These are phyloP conservation scores for Falco berigora DNA, from an alignment of 2,797 vertebrate species.

Conservation along the genomic window DNA sequence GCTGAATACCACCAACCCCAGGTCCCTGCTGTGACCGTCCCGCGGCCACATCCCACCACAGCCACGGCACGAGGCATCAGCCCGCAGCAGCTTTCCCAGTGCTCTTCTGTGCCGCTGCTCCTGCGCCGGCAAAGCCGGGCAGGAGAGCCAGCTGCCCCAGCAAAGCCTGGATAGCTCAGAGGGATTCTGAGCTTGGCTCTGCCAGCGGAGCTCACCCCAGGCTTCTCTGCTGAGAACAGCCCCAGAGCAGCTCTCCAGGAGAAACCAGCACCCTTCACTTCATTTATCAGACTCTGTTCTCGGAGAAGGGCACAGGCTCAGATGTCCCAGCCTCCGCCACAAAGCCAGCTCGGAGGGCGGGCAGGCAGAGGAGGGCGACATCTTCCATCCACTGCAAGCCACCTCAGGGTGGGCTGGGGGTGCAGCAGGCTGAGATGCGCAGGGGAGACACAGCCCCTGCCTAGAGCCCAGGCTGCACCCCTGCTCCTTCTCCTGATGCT, in stretches of 20 bases:
- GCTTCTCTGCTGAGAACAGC: not conserved
- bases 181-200: not conserved
- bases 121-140: rapidly evolving
- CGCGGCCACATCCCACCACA: rapidly evolving
- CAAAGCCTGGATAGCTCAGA: not conserved
- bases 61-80: not conserved
- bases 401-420: not conserved
- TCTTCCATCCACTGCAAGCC: not conserved
- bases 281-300: not conserved
- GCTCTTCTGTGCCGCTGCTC: not conserved
- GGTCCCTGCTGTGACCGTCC: not conserved
- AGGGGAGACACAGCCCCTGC: not conserved
- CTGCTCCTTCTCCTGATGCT: not conserved
- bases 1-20: rapidly evolving
- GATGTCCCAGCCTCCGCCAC: not conserved
- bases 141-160: not conserved
- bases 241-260: not conserved
- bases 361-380: not conserved
- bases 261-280: not conserved
- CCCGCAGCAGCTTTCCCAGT: rapidly evolving
- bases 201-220: not conserved
- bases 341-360: not conserved
- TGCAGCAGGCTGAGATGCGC: not conserved
- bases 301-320: not conserved
- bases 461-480: not conserved